Evolutionary conservation across 2,113 vertebrate species (phyloP), one percentile per base, ranked within the genome.

Genomic region (Phrynosoma blainvillii): DNA sequence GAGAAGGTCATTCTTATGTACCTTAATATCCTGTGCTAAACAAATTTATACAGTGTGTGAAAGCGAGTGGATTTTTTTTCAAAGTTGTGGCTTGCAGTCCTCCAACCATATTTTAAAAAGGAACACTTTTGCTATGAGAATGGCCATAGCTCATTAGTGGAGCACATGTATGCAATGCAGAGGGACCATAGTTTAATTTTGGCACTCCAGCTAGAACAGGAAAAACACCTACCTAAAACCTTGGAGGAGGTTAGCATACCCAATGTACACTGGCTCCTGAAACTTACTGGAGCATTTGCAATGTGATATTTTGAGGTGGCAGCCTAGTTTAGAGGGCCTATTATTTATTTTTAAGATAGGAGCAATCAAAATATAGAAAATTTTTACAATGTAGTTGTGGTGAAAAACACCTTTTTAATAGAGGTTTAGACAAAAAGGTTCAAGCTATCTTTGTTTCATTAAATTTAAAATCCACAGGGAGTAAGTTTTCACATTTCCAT

Each of bases 391-490:
- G 89, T 86, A 91, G 91, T 87, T 89, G 91, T 83, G 65, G 82
- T 88, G 84, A 47, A 90, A 90, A 91, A 90, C 1, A 79, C 84
- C 52, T 93, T 91, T 94, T 84, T n/a, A 54, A 32, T 21, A 40
- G 21, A 74, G 70, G 7, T 84, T 36, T 56, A 23, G 89, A 82
- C 27, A 25, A 68, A 23, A 68, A 27, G 25, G 88, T 92, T 92
- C 90, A 79, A 89, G 81, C 89, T 54, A 71, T 93, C 91, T 90
- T 94, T 92, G 88, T 95, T 85, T 95, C 91, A 94, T 95, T 94
- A 95, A 93, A 91, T 93, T 82, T 93, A 85, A 95, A 94, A 93
- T 92, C 84, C 90, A 65, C 84, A 89, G 91, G 93, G 92, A 93
- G 90, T 91, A 91, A 92, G 80, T 93, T 92, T 95, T 92, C 88